phyloP scores from a whole-genome alignment of 1,140 invertebrate species.

The Caenorhabditis latens region DNA sequence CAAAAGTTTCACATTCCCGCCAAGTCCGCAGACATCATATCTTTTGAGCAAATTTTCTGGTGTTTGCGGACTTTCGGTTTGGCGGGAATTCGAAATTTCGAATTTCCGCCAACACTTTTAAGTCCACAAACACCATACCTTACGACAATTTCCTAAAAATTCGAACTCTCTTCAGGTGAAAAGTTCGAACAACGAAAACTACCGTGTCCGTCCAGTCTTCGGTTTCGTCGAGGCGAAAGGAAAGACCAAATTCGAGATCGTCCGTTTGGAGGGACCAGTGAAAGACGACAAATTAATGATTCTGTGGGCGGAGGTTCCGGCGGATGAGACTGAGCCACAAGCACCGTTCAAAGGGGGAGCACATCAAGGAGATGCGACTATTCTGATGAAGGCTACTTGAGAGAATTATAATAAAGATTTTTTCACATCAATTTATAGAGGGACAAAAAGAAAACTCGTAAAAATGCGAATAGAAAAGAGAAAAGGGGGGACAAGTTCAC shows the following conservation, averaged over 20 bases:
- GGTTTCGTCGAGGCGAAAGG: conserved; percentile 67
- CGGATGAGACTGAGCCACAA: conserved; percentile 68
- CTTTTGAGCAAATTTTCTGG: too few relatives aligned
- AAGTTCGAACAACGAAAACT: conserved; percentile 69
- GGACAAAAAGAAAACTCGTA: neutral
- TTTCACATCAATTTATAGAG: too few relatives aligned
- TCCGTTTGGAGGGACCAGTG: conserved; percentile 66
- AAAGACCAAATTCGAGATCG: conserved; percentile 66
- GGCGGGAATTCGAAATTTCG: too few relatives aligned
- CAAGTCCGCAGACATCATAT: too few relatives aligned
- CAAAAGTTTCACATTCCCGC: too few relatives aligned
- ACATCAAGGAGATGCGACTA: conserved; percentile 70
- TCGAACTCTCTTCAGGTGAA: conserved; percentile 54
- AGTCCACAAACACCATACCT: too few relatives aligned
- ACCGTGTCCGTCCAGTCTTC: conserved; percentile 70
- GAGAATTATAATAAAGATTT: too few relatives aligned
- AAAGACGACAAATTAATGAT: conserved; percentile 71
- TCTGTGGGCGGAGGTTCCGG: conserved; percentile 71
- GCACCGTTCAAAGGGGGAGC: conserved; percentile 71
- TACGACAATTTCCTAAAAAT: neutral
- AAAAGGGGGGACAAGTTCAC: conserved; percentile 1
- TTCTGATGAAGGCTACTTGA: conserved; percentile 60
- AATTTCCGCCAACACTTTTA: too few relatives aligned
- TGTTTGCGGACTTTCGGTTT: too few relatives aligned
- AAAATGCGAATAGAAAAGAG: neutral